Evolutionary conservation across 2,113 vertebrate genomes (phyloP), one percentile per base, ranked within the genome.

Genomic region (Syrrhaptes paradoxus): DNA sequence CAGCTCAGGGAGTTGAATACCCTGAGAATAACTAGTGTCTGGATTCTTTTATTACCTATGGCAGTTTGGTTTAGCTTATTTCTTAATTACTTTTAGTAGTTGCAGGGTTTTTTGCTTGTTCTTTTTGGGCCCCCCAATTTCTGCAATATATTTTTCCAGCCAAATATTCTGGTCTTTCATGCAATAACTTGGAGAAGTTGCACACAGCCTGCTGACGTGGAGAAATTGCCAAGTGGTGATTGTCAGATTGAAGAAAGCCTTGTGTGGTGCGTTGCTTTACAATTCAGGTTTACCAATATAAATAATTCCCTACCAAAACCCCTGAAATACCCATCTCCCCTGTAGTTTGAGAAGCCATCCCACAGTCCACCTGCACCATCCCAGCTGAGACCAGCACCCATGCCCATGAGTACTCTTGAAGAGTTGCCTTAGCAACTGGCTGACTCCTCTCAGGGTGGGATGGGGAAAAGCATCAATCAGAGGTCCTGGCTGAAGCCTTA

Each of bases 121-220:
- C 24, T 51, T 51, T 51, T 51, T 51, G 49, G 13, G 25, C 9
- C 13, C 8, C 6, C 17, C 20, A 10, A 77, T 32, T 77, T 84
- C 41, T 81, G 68, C 54, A 73, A 38, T 29, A 16, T 34, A 24
- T 63, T 68, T 91, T 87, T 61, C 45, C 32, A 89, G 49, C 15
- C 51, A 70, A 77, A 24, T 34, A 29, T 81, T 74, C 31, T 5
- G 4, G 13, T 15, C 10, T 63, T 51, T 61, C 36, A 28, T 8
- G 7, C 36, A 73, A 28, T 81, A 68, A 38, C 63, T 81, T 2
- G 0, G 51, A 34, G 55, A 84, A 70, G 5, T 20, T 45, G 16
- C 32, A 57, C 24, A n/a, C 2, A 3, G 4, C 26, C 34, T 82
- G 19, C 38, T 91, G 54, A 78, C 0, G 0, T 41, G 24, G 49